Conservation (phyloP, 2,797 vertebrate species). For the Darevskia mixta region DNA sequence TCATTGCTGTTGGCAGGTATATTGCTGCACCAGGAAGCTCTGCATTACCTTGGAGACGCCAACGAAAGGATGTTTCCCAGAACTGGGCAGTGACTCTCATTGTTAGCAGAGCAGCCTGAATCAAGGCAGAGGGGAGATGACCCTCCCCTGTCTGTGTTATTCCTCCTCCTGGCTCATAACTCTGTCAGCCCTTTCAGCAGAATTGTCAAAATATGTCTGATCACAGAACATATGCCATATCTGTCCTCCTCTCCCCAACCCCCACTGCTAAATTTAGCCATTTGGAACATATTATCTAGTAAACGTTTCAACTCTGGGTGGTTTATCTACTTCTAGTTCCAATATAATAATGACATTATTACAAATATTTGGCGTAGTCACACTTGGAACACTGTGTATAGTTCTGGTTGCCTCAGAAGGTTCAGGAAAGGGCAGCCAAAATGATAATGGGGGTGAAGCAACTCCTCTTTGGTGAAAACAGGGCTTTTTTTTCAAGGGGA, state of each 20-base stretch:
- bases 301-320: slow-evolving; percentile 69
- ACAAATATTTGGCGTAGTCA: too few relatives aligned
- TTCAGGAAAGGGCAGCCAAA: too few relatives aligned
- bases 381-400: too few relatives aligned
- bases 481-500: too few relatives aligned
- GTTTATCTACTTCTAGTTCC: slow-evolving; percentile 65
- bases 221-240: slow-evolving; percentile 67
- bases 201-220: slow-evolving; percentile 75
- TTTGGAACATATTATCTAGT: slow-evolving; percentile 68
- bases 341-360: too few relatives aligned
- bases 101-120: slow-evolving; percentile 69
- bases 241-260: not conserved
- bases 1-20: slow-evolving; percentile 54
- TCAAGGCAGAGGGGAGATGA: slow-evolving; percentile 68
- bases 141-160: slow-evolving; percentile 55
- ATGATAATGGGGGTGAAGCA: too few relatives aligned
- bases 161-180: slow-evolving; percentile 71
- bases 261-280: slow-evolving; percentile 62
- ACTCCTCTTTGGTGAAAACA: too few relatives aligned
- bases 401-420: too few relatives aligned
- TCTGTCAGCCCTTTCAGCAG: slow-evolving; percentile 74
- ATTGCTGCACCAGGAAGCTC: slow-evolving; percentile 37
- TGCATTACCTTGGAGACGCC: slow-evolving; percentile 46
- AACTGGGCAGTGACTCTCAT: slow-evolving; percentile 69
- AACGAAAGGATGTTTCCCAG: slow-evolving; percentile 65